Base-by-base conservation (phyloP, 2,797 vertebrate species). In the Gadopsis bispinosus region DNA sequence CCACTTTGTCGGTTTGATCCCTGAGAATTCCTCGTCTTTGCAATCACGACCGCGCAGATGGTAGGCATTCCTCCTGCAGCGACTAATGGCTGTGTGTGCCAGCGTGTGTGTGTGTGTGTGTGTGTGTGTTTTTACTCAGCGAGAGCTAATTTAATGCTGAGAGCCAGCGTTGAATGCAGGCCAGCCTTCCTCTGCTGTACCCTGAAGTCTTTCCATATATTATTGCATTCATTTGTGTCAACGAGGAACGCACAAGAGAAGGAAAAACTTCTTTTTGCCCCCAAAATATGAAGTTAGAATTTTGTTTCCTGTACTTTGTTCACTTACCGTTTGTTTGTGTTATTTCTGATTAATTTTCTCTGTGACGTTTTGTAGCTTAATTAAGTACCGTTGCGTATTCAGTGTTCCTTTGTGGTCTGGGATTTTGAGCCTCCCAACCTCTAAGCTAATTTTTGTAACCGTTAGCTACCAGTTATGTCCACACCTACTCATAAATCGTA, bases 11-110 rank as follows among this genome's bases (percentile, higher is more conserved):
- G 17, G 61, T 86, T 84, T 80, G 82, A 83, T 82, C 86, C 84
- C 75, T 2, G 37, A 83, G 79, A 87, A 89, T 87, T 85, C 66
- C 83, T 85, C 69, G 58, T 80, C 78, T 87, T 82, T 78, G 76
- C 84, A 86, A 88, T 91, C 86, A 88, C 75, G 56, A 90, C 89
- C 81, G 83, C 16, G 67, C 91, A 93, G 89, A 92, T 91, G 90
- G 86, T 73, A 77, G 86, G 58, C 81, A 80, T 89, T 91, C 84
- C 83, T 87, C 63, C 80, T 83, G 78, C 31, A 89, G 84, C 70
- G 67, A 20, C 79, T 85, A 86, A 90, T 77, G 87, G 79, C 75
- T 80, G 55, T 73, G 79, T 84, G 80, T 80, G 85, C 47, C 73
- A 75, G 55, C 8, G 48, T 74, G 75, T 82, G 29, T 65, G 62